Percentiles rank a stretch among this genome's conserved stretches.
phyloP scores from a whole-genome alignment of 1,140 invertebrate genomes.

The Octopus bimaculoides region DNA sequence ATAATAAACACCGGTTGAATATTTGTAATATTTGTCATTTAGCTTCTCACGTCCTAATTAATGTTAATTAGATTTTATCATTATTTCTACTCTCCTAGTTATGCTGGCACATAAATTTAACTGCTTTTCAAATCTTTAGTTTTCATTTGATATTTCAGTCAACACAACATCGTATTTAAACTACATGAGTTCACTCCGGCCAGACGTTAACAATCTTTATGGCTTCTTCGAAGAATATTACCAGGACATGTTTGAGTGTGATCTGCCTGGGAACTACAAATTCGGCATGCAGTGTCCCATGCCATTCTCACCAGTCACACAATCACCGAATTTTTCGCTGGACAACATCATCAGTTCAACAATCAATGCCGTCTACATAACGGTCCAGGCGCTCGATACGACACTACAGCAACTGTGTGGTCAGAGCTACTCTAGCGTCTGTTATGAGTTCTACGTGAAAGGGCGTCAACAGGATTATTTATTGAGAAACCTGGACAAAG shows the following conservation, averaged over 20 bases:
- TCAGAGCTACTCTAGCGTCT: constrained; percentile 31
- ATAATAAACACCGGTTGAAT: too few relatives aligned
- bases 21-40: too few relatives aligned
- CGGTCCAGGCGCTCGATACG: constrained; percentile 34
- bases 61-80: too few relatives aligned
- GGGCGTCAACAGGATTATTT: constrained; percentile 29
- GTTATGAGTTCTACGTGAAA: constrained; percentile 28
- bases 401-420: constrained; percentile 45
- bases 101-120: too few relatives aligned
- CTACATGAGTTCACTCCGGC: neutral
- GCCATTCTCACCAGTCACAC: constrained; percentile 20
- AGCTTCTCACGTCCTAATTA: too few relatives aligned
- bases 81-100: too few relatives aligned
- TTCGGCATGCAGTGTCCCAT: constrained; percentile 25
- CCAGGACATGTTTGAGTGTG: constrained; percentile 39
- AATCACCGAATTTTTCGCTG: constrained; percentile 23
- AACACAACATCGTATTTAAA: neutral
- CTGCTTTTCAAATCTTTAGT: too few relatives aligned
- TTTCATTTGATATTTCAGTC: neutral
- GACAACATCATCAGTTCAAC: constrained; percentile 42
- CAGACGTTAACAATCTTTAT: constrained; percentile 16
- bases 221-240: constrained; percentile 42
- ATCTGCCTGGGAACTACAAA: constrained; percentile 41
- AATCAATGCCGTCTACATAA: constrained; percentile 48
- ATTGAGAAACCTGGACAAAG: constrained; percentile 32